Evolutionary conservation across 2,113 vertebrate genomes (phyloP).

Genomic region (Dolichallabes microphthalmus): DNA sequence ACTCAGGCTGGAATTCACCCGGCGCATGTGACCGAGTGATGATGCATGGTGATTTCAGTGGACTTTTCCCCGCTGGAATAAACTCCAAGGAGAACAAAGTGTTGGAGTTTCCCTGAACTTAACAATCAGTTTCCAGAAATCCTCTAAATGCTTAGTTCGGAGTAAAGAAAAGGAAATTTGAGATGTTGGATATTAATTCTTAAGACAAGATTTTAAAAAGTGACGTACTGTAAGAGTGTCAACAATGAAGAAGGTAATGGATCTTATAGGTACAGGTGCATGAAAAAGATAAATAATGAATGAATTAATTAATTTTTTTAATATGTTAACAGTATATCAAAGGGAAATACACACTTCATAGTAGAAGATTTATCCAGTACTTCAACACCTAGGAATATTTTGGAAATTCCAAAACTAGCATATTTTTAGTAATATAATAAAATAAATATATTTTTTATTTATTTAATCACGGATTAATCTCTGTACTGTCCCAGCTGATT

Average conservation of each 20-base stretch:
- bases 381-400: neutral
- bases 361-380: neutral
- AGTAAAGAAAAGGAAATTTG: neutral
- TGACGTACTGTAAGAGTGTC: neutral
- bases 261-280: neutral
- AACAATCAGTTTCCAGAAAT: neutral
- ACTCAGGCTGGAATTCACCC: constrained; percentile 37
- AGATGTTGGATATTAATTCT: neutral
- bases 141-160: too few species aligned
- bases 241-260: neutral
- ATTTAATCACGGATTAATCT: neutral
- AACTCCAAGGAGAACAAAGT: constrained; percentile 15
- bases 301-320: neutral
- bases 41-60: neutral
- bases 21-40: constrained; percentile 24
- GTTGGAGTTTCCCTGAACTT: constrained; percentile 29
- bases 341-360: neutral
- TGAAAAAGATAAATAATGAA: neutral
- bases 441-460: neutral
- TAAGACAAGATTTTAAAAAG: neutral
- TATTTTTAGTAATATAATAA: neutral
- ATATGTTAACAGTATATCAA: neutral
- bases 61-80: constrained; percentile 1
- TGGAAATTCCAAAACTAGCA: neutral
- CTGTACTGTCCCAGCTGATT: constrained; percentile 11